Base-by-base conservation (phyloP, 1,140 invertebrate species). In the Homarus americanus region DNA sequence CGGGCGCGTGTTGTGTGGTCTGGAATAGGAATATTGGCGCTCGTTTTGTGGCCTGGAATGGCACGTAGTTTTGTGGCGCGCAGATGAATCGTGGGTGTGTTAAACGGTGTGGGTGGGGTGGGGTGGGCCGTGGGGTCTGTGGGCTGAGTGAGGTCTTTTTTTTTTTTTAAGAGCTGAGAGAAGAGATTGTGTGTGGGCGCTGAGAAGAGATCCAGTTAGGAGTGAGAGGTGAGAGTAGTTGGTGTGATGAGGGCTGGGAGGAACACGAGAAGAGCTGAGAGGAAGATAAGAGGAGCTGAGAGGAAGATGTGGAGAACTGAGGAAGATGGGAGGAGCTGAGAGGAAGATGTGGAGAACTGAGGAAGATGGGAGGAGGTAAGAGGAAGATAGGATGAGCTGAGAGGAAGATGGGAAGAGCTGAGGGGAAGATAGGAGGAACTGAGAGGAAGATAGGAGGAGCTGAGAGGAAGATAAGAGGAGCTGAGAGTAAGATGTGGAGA, bases 1-100 rank as follows among this genome's bases (percentile, higher is more conserved):
- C 32, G 63, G 24, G 63, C 24, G 24, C 63, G 24, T 69, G 63
- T 69, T 24, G 63, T 69, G 63, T 69, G 63, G n/a, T n/a, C 63
- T 69, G 63, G 63, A 69, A 69, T 69, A n/a, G 63, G 63, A 69
- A 69, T 69, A 69, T 69, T 69, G n/a, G 63, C n/a, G 28, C 24
- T 28, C 1, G 63, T 69, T 69, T 69, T 69, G 63, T 32, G 63
- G 15, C n/a, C 4, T 12, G 24, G 28, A 69, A 69, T 69, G 53
- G 53, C 53, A 58, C 53, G 17, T 58, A n/a, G 53, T 58, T 58
- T 9, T 58, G 53, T 58, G 53, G 53, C 17, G 53, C 17, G n/a
- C n/a, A n/a, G n/a, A n/a, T n/a, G n/a, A n/a, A n/a, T n/a, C n/a
- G n/a, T n/a, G n/a, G n/a, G n/a, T n/a, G n/a, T n/a, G n/a, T n/a